Evolutionary conservation across 2,888 invertebrate genomes (phyloP), one percentile per base, ranked within the genome.

Genomic region (Mechanitis mazaeus): DNA sequence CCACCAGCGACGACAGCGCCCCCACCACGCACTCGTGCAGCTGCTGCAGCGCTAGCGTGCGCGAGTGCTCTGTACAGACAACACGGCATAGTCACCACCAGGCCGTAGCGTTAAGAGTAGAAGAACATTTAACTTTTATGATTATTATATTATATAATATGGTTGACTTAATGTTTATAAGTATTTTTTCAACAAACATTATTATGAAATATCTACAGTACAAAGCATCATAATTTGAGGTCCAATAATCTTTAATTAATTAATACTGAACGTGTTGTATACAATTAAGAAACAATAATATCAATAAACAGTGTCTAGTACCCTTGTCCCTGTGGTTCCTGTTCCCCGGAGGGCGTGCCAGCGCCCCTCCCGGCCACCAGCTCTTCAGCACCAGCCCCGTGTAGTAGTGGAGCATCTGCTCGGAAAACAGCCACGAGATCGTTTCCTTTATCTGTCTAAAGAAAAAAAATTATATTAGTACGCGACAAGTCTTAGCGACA

Each of bases 341-440:
- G 75, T 85, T 77, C 68, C 76, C 84, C 0, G 86, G 78, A 1
- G 90, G 82, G n/a, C 91, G 91, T 0, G 94, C 93, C 0, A 95
- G 84, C n/a, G 93, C 92, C 2, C 96, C 96, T 59, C 95, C 94
- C 0, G 96, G 96, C 97, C 97, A 97, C 93, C 96, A 95, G 1
- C 95, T 95, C 80, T 97, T 96, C 60, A 95, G 92, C 65, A 96
- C 92, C 38, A 95, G 91, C 63, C 95, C 94, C 55, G 95, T 94
- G 80, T 97, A 97, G 81, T 95, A 96, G 76, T 97, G 95, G 63
- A 97, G 81, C 96, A 97, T 97, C 66, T 95, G 94, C 80, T 97
- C 97, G 11, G 96, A 96, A 77, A 96, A 95, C 71, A 96, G 85
- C 94, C 96, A 97, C 38, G 94, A 92, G 58, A 97, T 94, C 0